Conservation (phyloP, 2,888 invertebrate species). For the Brachyopa scutellaris region DNA sequence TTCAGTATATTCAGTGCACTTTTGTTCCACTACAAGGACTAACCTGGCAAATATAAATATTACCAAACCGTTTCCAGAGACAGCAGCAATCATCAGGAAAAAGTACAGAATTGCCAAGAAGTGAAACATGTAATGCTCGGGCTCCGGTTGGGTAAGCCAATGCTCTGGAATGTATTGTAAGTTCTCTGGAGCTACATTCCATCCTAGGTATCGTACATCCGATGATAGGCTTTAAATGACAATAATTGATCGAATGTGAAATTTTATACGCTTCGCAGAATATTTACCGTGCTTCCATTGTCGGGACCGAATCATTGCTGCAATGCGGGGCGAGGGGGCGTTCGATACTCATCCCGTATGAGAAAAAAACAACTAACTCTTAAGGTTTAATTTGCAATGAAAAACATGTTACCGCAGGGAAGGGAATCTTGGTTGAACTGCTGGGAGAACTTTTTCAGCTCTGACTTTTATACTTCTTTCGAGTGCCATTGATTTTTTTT, state of each 20-base stretch:
- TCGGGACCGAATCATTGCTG: slow-evolving; percentile 51
- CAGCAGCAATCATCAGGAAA: slow-evolving; percentile 88
- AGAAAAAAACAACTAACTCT: slow-evolving; percentile 19
- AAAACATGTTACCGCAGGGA: slow-evolving; percentile 43
- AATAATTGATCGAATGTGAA: no score
- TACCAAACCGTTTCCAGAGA: slow-evolving; percentile 91
- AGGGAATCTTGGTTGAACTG: slow-evolving; percentile 38
- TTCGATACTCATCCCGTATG: slow-evolving; percentile 57
- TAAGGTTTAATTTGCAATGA: slow-evolving; percentile 17
- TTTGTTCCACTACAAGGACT: no score
- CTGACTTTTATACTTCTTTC: slow-evolving; percentile 56
- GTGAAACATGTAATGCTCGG: slow-evolving; percentile 90
- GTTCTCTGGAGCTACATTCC: slow-evolving; percentile 89
- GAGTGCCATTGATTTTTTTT: no score
- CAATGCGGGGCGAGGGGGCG: slow-evolving; percentile 58
- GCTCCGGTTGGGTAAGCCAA: slow-evolving; percentile 90
- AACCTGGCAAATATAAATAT: slow-evolving; percentile 84
- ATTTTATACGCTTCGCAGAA: background rate
- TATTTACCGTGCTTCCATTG: slow-evolving; percentile 61
- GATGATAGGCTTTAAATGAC: slow-evolving; percentile 72
- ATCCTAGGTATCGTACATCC: slow-evolving; percentile 85
- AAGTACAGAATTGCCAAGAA: slow-evolving; percentile 89
- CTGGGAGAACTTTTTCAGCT: background rate
- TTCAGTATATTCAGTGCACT: no score
- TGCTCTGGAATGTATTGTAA: slow-evolving; percentile 89